Conservation (phyloP, 2,888 invertebrate species). For the Morinoia aosen region DNA sequence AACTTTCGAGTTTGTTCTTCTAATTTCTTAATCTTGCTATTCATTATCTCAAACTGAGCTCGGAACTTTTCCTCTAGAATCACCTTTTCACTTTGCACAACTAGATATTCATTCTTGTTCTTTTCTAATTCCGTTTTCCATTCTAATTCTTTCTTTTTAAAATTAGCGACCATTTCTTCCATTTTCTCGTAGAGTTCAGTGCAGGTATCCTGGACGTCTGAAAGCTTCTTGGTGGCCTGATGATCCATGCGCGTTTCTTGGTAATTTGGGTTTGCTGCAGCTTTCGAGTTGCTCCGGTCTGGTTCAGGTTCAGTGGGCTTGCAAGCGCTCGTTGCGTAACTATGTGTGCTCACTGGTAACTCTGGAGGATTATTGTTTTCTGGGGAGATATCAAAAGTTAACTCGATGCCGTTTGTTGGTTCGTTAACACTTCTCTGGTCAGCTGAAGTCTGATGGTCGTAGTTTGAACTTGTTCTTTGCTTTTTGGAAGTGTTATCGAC, state of each 20-base stretch:
- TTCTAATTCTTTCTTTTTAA: conserved; percentile 20
- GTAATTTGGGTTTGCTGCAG: not conserved
- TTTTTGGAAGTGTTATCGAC: not conserved
- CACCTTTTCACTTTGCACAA: conserved; percentile 25
- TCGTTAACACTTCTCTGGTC: not conserved
- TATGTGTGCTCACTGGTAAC: not conserved
- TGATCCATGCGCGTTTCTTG: not conserved
- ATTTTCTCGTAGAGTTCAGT: not conserved
- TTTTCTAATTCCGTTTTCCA: conserved; percentile 29
- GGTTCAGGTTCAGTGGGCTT: not conserved
- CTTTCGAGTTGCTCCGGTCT: not conserved
- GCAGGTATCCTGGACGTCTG: not conserved
- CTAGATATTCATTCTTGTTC: conserved; percentile 5
- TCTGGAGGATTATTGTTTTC: not conserved
- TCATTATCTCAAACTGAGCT: conserved; percentile 25
- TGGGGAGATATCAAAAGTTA: not conserved
- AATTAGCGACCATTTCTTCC: conserved; percentile 9
- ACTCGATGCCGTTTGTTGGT: not conserved
- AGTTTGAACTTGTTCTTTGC: not conserved
- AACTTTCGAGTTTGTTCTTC: not conserved
- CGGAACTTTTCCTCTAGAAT: conserved; percentile 44
- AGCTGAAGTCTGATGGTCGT: not conserved
- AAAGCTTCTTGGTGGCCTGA: not conserved
- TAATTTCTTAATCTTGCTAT: conserved; percentile 4
- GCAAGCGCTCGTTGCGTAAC: not conserved